phyloP scores from a whole-genome alignment of 2,888 invertebrate genomes.

The Thymelicus lineola region DNA sequence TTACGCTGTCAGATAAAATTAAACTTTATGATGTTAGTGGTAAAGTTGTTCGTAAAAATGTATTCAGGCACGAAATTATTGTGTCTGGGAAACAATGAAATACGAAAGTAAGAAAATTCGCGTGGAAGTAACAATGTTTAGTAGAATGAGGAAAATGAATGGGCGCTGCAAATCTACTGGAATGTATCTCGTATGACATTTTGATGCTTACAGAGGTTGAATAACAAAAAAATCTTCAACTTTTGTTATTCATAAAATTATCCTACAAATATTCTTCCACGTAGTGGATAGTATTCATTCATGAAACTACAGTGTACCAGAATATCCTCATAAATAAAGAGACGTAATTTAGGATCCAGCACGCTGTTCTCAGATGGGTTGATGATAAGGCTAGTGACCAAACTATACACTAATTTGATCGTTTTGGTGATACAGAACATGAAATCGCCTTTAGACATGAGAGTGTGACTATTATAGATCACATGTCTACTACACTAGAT shows the following conservation, averaged over 20 bases:
- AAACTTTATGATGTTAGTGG: constrained; percentile 18
- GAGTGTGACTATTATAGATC: no score
- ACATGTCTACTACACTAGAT: no score
- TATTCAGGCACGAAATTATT: constrained; percentile 28
- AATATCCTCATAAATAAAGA: no score
- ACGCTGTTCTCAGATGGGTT: no score
- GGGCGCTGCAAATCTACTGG: constrained; percentile 23
- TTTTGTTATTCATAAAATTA: not conserved
- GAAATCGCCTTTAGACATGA: no score
- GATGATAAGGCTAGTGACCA: no score
- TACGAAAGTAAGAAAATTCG: constrained; percentile 34
- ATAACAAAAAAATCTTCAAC: not conserved
- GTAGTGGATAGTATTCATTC: no score
- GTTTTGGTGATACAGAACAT: no score
- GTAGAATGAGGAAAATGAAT: constrained; percentile 33
- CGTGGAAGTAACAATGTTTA: constrained; percentile 38
- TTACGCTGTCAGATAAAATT: constrained; percentile 26
- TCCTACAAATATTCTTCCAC: no score
- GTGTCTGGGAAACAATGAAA: constrained; percentile 36
- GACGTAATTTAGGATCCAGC: no score
- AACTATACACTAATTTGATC: no score
- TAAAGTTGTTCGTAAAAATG: constrained; percentile 23
- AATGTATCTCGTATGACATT: constrained; percentile 17
- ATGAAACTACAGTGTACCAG: no score
- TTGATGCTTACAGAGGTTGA: not conserved